phyloP scores from a whole-genome alignment of 2,888 invertebrate genomes.

The Isoperla grammatica region DNA sequence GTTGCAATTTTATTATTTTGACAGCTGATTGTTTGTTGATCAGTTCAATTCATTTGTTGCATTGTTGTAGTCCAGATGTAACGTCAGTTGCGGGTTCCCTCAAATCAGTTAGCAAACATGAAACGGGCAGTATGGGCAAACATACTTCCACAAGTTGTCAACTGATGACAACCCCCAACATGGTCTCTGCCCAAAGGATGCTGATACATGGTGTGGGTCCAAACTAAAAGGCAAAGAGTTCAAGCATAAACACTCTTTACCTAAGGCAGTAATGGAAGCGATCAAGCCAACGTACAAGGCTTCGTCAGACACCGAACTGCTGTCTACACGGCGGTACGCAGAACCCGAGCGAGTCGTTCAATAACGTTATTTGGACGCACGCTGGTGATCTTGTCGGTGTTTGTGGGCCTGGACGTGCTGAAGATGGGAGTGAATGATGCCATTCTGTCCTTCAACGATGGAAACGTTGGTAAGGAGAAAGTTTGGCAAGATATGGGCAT shows the following conservation, averaged over 20 bases:
- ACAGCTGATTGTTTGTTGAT: no score
- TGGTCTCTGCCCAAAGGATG: slow-evolving; percentile 9
- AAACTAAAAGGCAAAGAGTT: slow-evolving; percentile 7
- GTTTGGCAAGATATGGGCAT: no score
- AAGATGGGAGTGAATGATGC: not conserved
- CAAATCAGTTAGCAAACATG: slow-evolving; percentile 4
- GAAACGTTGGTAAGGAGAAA: not conserved
- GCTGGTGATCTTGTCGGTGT: not conserved
- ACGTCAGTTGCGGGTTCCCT: no score
- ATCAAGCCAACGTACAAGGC: slow-evolving; percentile 22
- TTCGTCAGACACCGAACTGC: slow-evolving; percentile 11
- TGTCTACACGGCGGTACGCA: slow-evolving; percentile 21
- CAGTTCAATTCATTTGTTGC: no score
- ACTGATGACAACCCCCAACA: slow-evolving; percentile 18
- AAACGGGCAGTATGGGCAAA: slow-evolving; percentile 17
- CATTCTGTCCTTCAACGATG: not conserved
- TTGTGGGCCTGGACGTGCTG: not conserved
- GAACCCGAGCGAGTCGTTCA: slow-evolving; percentile 27
- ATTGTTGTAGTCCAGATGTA: no score
- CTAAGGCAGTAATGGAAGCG: slow-evolving; percentile 17
- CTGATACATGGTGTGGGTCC: slow-evolving; percentile 18
- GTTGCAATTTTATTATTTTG: no score
- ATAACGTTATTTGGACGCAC: not conserved
- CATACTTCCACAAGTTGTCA: slow-evolving; percentile 15
- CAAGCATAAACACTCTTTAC: slow-evolving; percentile 18